Base-by-base conservation (phyloP, 2,113 vertebrate genomes). In the Coptodon bakossiorum region DNA sequence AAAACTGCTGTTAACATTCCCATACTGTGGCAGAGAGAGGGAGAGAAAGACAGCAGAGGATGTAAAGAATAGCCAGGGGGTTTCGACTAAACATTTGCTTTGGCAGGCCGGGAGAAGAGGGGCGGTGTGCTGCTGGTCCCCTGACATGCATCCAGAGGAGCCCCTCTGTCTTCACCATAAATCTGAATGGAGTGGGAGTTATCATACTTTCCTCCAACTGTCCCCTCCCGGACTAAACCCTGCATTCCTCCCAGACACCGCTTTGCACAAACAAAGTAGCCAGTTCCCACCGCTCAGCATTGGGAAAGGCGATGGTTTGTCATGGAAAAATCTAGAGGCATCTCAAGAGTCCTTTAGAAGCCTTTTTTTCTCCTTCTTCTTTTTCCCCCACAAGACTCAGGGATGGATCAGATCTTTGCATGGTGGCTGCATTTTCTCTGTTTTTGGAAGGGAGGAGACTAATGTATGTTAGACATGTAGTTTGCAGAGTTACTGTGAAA, bases 201-300 rank as follows among this genome's bases (percentile, higher is more conserved):
- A 95, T 95, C 94, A 93, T 93, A 88, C 90, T 80, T 57, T 43
- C 88, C 88, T 83, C 88, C 81, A 29, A 13, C 57, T 54, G 17
- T 85, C 86, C 89, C 93, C 93, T 86, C 90, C 90, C 88, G n/a
- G 4, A 45, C 91, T 89, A 92, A 95, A 95, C 86, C 93, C 91
- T 22, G 24, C 94, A 96, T 96, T 96, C 94, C 93, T 95, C 93
- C 86, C 91, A 94, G 92, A 94, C 93, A 93, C 93, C 13, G 63
- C 94, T 94, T 94, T 90, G 34, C 91, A 91, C 93, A 94, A 95
- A 95, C 94, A 96, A 95, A 96, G 92, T 94, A 88, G 91, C 91
- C 92, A 43, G 93, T 95, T 95, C 95, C 95, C 95, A 95, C 94
- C 91, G 6, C 88, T 84, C 86, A 1, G 52, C 91, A 89, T 94